phyloP scores from a whole-genome alignment of 1,140 invertebrate species.

The Philotrypesis tridentata region DNA sequence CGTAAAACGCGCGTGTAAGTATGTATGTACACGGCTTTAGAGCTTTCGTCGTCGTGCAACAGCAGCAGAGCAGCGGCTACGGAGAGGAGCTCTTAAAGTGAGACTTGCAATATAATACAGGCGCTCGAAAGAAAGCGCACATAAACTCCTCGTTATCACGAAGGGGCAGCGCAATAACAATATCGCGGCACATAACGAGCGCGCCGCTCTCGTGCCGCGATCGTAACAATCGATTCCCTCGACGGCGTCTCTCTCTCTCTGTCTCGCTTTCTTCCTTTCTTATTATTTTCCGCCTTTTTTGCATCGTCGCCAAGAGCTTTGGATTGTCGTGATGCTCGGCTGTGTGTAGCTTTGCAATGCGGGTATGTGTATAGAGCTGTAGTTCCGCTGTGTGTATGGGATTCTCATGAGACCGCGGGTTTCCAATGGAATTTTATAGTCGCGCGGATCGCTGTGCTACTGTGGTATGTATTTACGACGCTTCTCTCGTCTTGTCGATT shows the following conservation, averaged over 20 bases:
- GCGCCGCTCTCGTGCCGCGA: background rate
- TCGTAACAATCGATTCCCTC: slow-evolving; percentile 41
- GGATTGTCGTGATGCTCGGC: too few relatives aligned
- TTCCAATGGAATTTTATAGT: too few relatives aligned
- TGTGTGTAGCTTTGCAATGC: too few relatives aligned
- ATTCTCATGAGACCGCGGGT: too few relatives aligned
- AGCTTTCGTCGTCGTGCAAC: too few relatives aligned
- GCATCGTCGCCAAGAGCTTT: too few relatives aligned
- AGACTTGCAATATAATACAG: background rate
- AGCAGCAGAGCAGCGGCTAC: background rate
- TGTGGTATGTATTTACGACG: too few relatives aligned
- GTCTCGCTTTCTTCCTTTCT: background rate
- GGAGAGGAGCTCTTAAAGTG: background rate
- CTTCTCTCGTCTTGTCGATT: too few relatives aligned
- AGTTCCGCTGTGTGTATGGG: too few relatives aligned
- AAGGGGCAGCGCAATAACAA: background rate
- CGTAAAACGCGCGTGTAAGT: background rate
- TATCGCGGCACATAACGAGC: slow-evolving; percentile 5
- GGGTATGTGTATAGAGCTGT: too few relatives aligned
- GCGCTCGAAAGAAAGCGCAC: slow-evolving; percentile 9
- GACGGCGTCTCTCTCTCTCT: background rate
- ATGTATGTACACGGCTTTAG: background rate
- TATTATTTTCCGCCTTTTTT: background rate
- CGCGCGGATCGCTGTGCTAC: too few relatives aligned
- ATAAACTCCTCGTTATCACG: slow-evolving; percentile 11